phyloP scores from a whole-genome alignment of 2,113 vertebrate species.

The Campylomormyrus tamandua region DNA sequence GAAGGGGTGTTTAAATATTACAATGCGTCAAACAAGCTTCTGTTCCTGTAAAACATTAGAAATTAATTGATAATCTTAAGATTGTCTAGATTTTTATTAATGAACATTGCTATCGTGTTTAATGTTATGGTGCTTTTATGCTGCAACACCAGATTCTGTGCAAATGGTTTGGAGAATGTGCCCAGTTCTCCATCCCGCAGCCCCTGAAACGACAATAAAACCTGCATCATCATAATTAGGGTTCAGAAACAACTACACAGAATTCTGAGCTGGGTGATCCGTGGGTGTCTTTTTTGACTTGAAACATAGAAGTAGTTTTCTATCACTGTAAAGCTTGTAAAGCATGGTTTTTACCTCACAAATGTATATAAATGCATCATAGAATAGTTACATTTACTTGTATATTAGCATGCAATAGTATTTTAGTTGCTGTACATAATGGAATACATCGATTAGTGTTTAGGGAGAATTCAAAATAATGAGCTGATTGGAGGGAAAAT shows the following conservation, averaged over 20 bases:
- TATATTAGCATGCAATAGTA: conserved; percentile 74
- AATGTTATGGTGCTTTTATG: not conserved
- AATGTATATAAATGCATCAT: conserved; percentile 51
- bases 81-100: not conserved
- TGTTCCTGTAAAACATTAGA: not conserved
- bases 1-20: not conserved
- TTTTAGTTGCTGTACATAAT: conserved; percentile 61
- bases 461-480: conserved; percentile 86
- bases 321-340: conserved; percentile 87
- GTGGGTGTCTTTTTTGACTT: conserved; percentile 52
- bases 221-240: not conserved
- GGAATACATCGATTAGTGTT: conserved; percentile 67
- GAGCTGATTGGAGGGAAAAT: conserved; percentile 59
- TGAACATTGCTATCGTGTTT: not conserved
- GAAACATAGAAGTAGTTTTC: conserved; percentile 54
- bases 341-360: conserved; percentile 60
- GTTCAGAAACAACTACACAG: not conserved
- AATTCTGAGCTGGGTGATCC: conserved; percentile 32
- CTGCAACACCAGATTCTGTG: not conserved
- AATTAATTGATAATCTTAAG: not conserved
- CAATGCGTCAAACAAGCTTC: not conserved
- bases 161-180: not conserved
- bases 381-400: conserved; percentile 39
- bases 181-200: not conserved
- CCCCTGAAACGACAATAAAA: not conserved